phyloP scores from a whole-genome alignment of 2,113 vertebrate species.

The Cromileptes altivelis region DNA sequence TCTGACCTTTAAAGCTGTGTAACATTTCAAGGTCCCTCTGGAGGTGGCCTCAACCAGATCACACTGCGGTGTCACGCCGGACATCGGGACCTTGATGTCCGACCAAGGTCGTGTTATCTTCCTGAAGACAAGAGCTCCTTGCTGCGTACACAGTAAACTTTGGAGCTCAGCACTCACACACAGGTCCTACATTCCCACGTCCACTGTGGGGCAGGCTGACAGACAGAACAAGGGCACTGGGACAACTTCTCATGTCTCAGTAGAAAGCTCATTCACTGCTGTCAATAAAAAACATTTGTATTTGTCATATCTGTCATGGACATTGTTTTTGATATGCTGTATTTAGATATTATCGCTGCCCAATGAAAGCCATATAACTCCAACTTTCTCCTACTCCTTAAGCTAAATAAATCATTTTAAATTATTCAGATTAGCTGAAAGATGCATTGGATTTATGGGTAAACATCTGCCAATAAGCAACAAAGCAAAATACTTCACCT shows the following conservation, averaged over 20 bases:
- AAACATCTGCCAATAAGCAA: neutral
- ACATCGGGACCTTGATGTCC: slow-evolving; percentile 61
- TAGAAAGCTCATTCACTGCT: slow-evolving; percentile 29
- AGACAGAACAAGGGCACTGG: slow-evolving; percentile 60
- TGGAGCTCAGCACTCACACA: slow-evolving; percentile 59
- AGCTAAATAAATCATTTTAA: neutral
- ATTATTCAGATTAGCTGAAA: neutral
- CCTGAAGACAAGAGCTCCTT: slow-evolving; percentile 51
- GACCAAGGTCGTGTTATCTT: slow-evolving; percentile 57
- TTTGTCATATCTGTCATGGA: neutral
- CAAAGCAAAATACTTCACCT: neutral
- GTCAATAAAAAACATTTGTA: slow-evolving; percentile 11
- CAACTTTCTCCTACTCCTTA: neutral
- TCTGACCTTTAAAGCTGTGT: slow-evolving; percentile 66
- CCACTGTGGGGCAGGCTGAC: slow-evolving; percentile 39
- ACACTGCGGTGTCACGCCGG: slow-evolving; percentile 52
- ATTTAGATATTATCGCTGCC: neutral
- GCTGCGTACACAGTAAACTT: slow-evolving; percentile 50
- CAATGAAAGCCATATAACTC: neutral
- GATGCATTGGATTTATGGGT: neutral
- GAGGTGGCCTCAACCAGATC: slow-evolving; percentile 51
- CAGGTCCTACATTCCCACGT: slow-evolving; percentile 73
- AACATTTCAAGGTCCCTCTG: slow-evolving; percentile 64
- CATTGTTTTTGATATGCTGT: too few relatives aligned
- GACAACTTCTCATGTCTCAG: slow-evolving; percentile 49